Conservation (phyloP, 1,140 invertebrate species). For the Pentalonia nigronervosa region DNA sequence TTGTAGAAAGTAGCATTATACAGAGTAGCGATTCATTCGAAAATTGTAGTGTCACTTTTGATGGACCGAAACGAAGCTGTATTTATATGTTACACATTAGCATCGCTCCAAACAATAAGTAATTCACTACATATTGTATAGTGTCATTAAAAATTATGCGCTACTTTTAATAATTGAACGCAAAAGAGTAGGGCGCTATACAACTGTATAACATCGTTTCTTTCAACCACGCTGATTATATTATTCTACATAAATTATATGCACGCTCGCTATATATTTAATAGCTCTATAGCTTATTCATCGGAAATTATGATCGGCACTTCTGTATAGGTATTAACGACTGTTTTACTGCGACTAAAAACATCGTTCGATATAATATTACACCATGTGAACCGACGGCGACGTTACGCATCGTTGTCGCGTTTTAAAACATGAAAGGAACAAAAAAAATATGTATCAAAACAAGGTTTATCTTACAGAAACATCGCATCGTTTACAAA, state of each 20-base stretch:
- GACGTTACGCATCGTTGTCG: slow-evolving; percentile 29
- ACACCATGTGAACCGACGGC: neutral
- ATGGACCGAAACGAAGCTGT: neutral
- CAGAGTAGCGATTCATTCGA: neutral
- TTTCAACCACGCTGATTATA: neutral
- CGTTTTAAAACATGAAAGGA: neutral
- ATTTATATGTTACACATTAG: neutral
- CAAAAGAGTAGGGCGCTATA: neutral
- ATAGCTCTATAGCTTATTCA: neutral
- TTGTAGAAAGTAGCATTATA: neutral
- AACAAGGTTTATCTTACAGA: slow-evolving; percentile 21
- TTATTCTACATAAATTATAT: too few species aligned
- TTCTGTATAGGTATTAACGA: neutral
- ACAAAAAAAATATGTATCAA: neutral
- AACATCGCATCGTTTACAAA: slow-evolving; percentile 19
- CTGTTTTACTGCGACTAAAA: neutral
- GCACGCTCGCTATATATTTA: neutral
- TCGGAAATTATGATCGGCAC: neutral
- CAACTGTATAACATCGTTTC: too few species aligned
- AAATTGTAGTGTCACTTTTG: neutral
- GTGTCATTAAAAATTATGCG: neutral
- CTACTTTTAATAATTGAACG: neutral
- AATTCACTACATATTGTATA: too few species aligned
- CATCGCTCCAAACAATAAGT: neutral
- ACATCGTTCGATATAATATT: neutral